A percentile compares a stretch with the other conserved stretches of the same genome.
These are phyloP conservation scores for Atherinosoma microstoma DNA, from an alignment of 2,797 vertebrate species.

Conservation along the genomic window DNA sequence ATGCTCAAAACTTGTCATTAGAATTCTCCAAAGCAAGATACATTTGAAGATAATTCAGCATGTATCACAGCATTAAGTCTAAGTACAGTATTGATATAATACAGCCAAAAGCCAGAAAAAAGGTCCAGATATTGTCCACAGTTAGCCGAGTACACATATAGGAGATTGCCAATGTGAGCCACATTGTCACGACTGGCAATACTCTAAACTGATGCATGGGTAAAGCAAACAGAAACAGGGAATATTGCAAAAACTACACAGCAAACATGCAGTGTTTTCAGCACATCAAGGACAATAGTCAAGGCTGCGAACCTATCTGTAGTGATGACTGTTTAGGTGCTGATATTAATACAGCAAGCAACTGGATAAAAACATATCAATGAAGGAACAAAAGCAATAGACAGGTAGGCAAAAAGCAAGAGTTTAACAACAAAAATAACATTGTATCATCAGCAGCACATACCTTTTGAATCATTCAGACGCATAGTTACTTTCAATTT, in stretches of 20 bases:
- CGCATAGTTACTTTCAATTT: background rate
- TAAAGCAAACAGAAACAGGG: too few species aligned
- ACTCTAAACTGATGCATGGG: too few species aligned
- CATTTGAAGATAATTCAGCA: background rate
- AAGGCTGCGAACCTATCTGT: background rate
- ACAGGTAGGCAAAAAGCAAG: background rate
- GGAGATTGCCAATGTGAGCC: too few species aligned
- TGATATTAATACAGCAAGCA: background rate
- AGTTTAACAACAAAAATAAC: background rate
- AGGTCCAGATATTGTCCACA: too few species aligned
- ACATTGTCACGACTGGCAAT: too few species aligned
- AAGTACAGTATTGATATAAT: too few species aligned
- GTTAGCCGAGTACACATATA: too few species aligned
- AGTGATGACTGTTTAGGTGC: background rate
- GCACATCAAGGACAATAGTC: background rate
- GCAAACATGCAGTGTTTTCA: background rate
- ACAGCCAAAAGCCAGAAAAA: too few species aligned
- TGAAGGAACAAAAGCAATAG: background rate
- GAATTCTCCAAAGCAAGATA: background rate
- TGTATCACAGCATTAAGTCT: too few species aligned
- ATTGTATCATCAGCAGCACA: background rate
- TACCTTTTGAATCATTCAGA: background rate
- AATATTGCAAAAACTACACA: background rate
- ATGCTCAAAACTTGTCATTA: background rate
- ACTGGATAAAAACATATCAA: background rate